Evolutionary conservation across 2,888 invertebrate genomes (phyloP).

Genomic region (Sarcophaga carnaria): DNA sequence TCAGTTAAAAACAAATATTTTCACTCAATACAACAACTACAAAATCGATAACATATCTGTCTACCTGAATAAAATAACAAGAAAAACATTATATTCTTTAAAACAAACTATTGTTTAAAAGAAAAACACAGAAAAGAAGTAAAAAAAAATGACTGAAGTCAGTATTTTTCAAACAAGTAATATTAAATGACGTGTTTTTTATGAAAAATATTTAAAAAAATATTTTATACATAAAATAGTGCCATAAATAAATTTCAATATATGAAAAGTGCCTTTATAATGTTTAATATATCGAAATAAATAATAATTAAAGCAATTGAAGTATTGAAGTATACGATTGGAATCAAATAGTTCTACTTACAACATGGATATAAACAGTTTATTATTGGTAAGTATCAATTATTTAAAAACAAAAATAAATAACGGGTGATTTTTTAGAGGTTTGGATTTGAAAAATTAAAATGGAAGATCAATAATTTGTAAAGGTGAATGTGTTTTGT

Average conservation of each 20-base stretch:
- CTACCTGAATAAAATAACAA: background rate
- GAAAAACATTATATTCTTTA: background rate
- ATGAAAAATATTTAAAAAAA: background rate
- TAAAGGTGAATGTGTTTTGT: too few relatives aligned
- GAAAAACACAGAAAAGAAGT: background rate
- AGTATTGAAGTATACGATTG: background rate
- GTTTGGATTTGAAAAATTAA: background rate
- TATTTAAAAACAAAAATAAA: background rate
- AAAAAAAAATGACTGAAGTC: background rate
- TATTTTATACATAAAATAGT: conserved; percentile 4
- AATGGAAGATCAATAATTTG: too few relatives aligned
- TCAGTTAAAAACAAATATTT: background rate
- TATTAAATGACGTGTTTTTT: conserved; percentile 24
- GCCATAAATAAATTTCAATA: conserved; percentile 26
- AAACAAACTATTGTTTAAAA: background rate
- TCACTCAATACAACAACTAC: background rate
- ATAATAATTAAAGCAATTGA: background rate
- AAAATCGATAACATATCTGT: background rate
- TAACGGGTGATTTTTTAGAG: too few relatives aligned
- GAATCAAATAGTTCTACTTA: background rate
- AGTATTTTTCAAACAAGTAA: conserved; percentile 9
- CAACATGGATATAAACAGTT: conserved; percentile 51
- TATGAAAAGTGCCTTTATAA: conserved; percentile 2
- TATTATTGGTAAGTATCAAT: conserved; percentile 73
- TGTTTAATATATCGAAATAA: conserved; percentile 2